Evolutionary conservation across 2,797 vertebrate genomes (phyloP).

Genomic region (Sebastes hubbsi): DNA sequence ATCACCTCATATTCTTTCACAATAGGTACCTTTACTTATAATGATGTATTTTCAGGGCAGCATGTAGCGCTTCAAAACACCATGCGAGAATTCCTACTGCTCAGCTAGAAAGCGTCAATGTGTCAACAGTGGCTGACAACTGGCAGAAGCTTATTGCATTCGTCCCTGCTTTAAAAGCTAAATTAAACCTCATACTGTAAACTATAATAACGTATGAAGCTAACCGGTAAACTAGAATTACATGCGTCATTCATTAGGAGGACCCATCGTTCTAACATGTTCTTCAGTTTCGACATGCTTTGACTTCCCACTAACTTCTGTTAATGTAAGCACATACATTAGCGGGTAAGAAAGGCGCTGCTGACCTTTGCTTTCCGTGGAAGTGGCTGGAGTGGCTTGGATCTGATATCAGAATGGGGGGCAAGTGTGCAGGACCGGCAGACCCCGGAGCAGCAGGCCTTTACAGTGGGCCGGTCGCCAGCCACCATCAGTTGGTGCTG

Average conservation of each 20-base stretch:
- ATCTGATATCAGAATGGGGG: slow-evolving; percentile 55
- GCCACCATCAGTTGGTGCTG: slow-evolving; percentile 50
- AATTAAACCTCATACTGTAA: background rate
- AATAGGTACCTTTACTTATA: background rate
- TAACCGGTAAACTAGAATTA: background rate
- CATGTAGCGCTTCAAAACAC: background rate
- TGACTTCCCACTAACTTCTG: slow-evolving; percentile 14
- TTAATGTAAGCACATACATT: slow-evolving; percentile 18
- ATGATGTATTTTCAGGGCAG: background rate
- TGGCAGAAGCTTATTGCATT: background rate
- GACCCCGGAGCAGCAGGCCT: slow-evolving; percentile 27
- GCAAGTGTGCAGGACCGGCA: slow-evolving; percentile 45
- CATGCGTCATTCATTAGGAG: background rate
- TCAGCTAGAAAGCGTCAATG: background rate
- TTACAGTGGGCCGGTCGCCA: slow-evolving; percentile 65
- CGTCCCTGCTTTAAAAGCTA: background rate
- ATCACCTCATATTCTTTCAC: background rate
- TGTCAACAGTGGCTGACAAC: background rate
- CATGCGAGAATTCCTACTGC: background rate
- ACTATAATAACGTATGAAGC: background rate
- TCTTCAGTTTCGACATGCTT: background rate
- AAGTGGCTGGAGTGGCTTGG: slow-evolving; percentile 38
- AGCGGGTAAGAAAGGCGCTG: slow-evolving; percentile 17
- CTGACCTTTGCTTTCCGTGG: slow-evolving; percentile 69
- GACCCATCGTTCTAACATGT: background rate